Conservation (phyloP, 2,113 vertebrate genomes). For the Campylorhamphus procurvoides region DNA sequence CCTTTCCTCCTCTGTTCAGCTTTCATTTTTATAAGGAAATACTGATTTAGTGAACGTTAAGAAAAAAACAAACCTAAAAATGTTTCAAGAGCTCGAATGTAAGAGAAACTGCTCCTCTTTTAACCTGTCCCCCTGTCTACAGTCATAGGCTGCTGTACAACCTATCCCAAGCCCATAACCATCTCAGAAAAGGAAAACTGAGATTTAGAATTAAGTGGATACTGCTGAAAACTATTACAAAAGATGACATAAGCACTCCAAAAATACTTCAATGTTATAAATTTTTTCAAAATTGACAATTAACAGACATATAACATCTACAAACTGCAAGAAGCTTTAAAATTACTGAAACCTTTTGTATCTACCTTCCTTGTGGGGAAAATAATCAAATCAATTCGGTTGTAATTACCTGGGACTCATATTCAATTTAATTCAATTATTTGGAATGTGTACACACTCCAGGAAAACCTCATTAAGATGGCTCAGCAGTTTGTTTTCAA, state of each 20-base stretch:
- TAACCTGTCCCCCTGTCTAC: background rate
- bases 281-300: background rate
- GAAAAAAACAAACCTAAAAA: background rate
- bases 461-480: slow-evolving; percentile 68
- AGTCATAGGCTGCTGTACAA: background rate
- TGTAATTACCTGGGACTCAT: slow-evolving; percentile 65
- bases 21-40: background rate
- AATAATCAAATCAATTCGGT: slow-evolving; percentile 54
- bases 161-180: background rate
- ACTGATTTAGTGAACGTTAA: background rate
- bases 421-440: slow-evolving; percentile 76
- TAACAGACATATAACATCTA: background rate
- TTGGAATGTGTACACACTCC: slow-evolving; percentile 71
- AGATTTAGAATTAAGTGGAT: background rate
- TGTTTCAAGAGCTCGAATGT: background rate
- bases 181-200: background rate
- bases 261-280: background rate
- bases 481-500: slow-evolving; percentile 65
- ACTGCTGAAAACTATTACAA: background rate
- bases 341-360: slow-evolving; percentile 11
- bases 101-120: background rate
- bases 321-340: background rate
- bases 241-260: background rate
- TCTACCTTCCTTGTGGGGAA: slow-evolving; percentile 8
- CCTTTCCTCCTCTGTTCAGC: background rate